These are phyloP conservation scores for Agrotis exclamationis DNA, from an alignment of 2,888 invertebrate genomes.

Conservation along the genomic window DNA sequence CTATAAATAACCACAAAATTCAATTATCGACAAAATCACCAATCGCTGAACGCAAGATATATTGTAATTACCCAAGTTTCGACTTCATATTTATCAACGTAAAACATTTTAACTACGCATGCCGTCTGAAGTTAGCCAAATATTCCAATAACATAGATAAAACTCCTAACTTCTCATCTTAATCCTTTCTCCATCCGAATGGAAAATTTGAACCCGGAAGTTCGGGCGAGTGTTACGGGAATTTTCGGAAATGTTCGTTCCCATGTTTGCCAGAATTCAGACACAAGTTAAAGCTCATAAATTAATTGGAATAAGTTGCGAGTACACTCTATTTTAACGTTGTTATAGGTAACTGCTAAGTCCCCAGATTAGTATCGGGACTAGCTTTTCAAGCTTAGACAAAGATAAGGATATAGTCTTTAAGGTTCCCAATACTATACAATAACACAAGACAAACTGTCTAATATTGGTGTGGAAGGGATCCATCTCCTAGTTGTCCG, in stretches of 20 bases:
- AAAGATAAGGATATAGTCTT: too few species aligned
- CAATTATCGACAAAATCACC: constrained; percentile 53
- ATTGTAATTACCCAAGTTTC: constrained; percentile 64
- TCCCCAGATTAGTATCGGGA: too few species aligned
- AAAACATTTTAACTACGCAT: constrained; percentile 62
- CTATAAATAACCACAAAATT: constrained; percentile 41
- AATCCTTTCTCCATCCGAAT: constrained; percentile 63
- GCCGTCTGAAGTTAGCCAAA: constrained; percentile 52
- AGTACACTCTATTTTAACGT: background rate
- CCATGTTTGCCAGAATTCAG: constrained; percentile 37
- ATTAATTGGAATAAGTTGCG: constrained; percentile 44
- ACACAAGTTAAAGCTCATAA: constrained; percentile 48
- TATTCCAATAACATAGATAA: constrained; percentile 67
- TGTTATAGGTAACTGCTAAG: background rate
- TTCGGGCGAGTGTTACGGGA: constrained; percentile 50
- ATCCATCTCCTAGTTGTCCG: too few species aligned
- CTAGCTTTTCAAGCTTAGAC: too few species aligned
- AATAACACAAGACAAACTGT: too few species aligned
- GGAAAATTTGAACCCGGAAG: constrained; percentile 67
- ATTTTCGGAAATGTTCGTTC: constrained; percentile 36
- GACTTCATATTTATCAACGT: constrained; percentile 59
- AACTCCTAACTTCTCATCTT: constrained; percentile 63
- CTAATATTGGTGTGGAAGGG: too few species aligned
- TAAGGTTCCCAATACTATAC: too few species aligned
- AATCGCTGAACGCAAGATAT: constrained; percentile 48